Evolutionary conservation across 1,140 invertebrate species (phyloP).

Genomic region (Drosophila willistoni): DNA sequence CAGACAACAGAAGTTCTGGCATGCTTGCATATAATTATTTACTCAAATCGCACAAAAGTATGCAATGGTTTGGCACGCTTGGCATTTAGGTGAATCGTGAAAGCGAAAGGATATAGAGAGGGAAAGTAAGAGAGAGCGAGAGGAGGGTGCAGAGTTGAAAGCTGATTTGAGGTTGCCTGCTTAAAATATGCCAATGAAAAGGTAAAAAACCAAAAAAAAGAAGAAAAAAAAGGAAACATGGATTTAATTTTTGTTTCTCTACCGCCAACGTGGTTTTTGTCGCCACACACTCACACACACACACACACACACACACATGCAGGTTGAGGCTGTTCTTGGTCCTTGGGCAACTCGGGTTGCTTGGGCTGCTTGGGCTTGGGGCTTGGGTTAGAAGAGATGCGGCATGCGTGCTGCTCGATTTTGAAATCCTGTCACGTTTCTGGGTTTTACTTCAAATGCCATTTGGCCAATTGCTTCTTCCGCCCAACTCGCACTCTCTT

Average conservation of each 20-base stretch:
- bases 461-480: slow-evolving; percentile 72
- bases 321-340: neutral
- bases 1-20: slow-evolving; percentile 6
- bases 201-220: neutral
- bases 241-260: slow-evolving; percentile 43
- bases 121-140: neutral
- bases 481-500: neutral
- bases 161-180: neutral
- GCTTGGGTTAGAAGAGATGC: slow-evolving; percentile 14
- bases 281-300: slow-evolving; percentile 17
- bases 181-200: slow-evolving; percentile 8
- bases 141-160: no score
- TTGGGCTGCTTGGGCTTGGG: slow-evolving; percentile 9
- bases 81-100: slow-evolving; percentile 16
- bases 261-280: slow-evolving; percentile 35
- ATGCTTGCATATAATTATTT: slow-evolving; percentile 66
- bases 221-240: slow-evolving; percentile 15
- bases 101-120: neutral
- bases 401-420: slow-evolving; percentile 55
- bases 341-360: neutral
- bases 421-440: slow-evolving; percentile 71
- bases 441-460: slow-evolving; percentile 71
- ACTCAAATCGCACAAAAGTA: slow-evolving; percentile 68
- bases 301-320: slow-evolving; percentile 5
- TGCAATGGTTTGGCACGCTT: slow-evolving; percentile 35